Evolutionary conservation across 2,888 invertebrate species (phyloP).

Genomic region (Epistrophe eligans): DNA sequence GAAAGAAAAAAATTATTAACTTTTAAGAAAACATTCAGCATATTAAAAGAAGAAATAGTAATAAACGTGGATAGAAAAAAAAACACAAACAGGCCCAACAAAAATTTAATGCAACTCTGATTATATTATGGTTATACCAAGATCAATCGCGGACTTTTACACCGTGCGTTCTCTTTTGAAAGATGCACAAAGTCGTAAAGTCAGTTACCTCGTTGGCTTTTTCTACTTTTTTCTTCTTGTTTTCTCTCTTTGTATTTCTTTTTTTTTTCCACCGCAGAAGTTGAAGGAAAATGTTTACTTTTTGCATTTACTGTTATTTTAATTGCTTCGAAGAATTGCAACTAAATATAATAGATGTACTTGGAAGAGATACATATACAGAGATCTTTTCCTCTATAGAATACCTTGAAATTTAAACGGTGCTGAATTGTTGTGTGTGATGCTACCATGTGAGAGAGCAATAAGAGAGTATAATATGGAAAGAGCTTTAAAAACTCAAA

Average conservation of each 20-base stretch:
- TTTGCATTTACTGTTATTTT: slow-evolving; percentile 72
- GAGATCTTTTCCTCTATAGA: slow-evolving; percentile 41
- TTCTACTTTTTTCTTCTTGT: slow-evolving; percentile 31
- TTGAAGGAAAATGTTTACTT: slow-evolving; percentile 62
- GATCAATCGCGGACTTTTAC: slow-evolving; percentile 39
- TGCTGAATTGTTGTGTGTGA: background rate
- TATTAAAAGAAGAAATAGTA: no score
- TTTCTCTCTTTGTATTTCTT: slow-evolving; percentile 32
- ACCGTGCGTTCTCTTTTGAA: slow-evolving; percentile 14
- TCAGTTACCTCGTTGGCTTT: slow-evolving; percentile 68
- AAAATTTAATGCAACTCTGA: slow-evolving; percentile 13
- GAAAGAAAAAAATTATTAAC: no score
- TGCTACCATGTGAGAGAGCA: slow-evolving; percentile 33
- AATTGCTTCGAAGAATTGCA: slow-evolving; percentile 73
- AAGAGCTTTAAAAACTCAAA: background rate
- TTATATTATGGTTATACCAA: background rate
- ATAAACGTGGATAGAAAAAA: no score
- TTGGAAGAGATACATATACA: background rate
- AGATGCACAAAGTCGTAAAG: slow-evolving; percentile 53
- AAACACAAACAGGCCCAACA: no score
- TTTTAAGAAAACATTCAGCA: no score
- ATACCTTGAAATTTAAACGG: slow-evolving; percentile 52
- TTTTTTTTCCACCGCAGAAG: slow-evolving; percentile 35
- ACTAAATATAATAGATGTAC: background rate
- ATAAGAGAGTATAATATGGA: slow-evolving; percentile 19